These are phyloP conservation scores for Polymixis flavicincta DNA, from an alignment of 2,888 invertebrate species.

Conservation along the genomic window DNA sequence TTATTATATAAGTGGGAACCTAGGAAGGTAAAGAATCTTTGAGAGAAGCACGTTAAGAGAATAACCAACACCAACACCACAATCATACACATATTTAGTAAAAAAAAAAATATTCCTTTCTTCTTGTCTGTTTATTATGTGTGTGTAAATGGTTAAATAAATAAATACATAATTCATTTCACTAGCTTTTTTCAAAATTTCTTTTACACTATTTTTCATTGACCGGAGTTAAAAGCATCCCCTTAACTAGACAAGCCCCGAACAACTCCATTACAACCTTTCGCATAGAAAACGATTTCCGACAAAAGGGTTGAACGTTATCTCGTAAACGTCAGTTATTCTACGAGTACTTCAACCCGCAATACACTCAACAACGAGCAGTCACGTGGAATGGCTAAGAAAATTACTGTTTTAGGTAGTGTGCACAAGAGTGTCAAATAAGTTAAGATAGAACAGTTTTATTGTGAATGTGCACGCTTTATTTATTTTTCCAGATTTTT, in stretches of 20 bases:
- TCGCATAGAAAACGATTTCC: conserved; percentile 38
- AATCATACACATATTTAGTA: too few species aligned
- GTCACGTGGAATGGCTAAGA: conserved; percentile 67
- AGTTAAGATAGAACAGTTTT: too few species aligned
- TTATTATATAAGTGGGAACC: too few species aligned
- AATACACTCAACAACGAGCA: conserved; percentile 57
- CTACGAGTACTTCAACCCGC: conserved; percentile 42
- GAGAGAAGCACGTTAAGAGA: too few species aligned
- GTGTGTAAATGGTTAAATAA: not conserved
- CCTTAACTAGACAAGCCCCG: conserved; percentile 8
- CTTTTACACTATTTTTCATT: too few species aligned
- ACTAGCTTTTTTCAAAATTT: not conserved
- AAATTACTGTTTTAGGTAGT: conserved; percentile 67
- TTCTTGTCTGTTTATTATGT: too few species aligned
- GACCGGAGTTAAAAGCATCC: not conserved
- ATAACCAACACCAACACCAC: too few species aligned
- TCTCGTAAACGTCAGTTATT: conserved; percentile 60
- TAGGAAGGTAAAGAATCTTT: too few species aligned
- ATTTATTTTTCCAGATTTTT: too few species aligned
- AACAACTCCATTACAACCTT: conserved; percentile 48
- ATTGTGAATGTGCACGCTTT: too few species aligned
- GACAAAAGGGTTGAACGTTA: conserved; percentile 59
- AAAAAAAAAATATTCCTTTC: too few species aligned
- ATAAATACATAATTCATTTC: too few species aligned
- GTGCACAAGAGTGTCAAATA: not conserved